These are phyloP conservation scores for Apis laboriosa DNA, from an alignment of 1,140 invertebrate species.

Conservation along the genomic window DNA sequence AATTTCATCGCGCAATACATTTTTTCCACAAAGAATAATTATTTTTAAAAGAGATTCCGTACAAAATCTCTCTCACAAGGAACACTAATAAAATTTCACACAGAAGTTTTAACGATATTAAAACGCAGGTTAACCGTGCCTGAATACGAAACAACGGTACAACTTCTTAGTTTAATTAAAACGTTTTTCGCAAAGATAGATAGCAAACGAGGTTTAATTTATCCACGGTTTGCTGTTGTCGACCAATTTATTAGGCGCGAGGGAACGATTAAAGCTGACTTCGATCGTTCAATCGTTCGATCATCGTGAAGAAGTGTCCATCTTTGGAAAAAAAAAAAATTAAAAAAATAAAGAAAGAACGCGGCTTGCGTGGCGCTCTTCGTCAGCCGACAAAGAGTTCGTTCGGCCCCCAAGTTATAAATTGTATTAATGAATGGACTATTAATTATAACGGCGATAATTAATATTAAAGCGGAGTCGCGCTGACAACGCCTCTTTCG, in stretches of 20 bases:
- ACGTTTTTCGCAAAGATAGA: background rate
- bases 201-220: background rate
- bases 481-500: constrained; percentile 39
- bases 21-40: no score
- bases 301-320: constrained; percentile 48
- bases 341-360: background rate
- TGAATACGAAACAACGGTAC: no score
- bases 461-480: constrained; percentile 58
- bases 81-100: no score
- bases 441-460: constrained; percentile 56
- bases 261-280: background rate
- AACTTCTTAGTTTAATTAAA: background rate
- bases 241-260: constrained; percentile 2
- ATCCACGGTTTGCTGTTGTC: background rate
- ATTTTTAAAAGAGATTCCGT: no score
- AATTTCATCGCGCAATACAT: no score
- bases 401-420: constrained; percentile 36
- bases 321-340: constrained; percentile 5
- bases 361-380: background rate
- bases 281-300: constrained; percentile 3
- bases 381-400: constrained; percentile 14
- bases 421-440: constrained; percentile 60
- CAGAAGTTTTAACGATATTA: no score
- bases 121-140: no score
- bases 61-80: no score